These are phyloP conservation scores for Podilymbus podiceps DNA, from an alignment of 2,113 vertebrate genomes.

Conservation along the genomic window DNA sequence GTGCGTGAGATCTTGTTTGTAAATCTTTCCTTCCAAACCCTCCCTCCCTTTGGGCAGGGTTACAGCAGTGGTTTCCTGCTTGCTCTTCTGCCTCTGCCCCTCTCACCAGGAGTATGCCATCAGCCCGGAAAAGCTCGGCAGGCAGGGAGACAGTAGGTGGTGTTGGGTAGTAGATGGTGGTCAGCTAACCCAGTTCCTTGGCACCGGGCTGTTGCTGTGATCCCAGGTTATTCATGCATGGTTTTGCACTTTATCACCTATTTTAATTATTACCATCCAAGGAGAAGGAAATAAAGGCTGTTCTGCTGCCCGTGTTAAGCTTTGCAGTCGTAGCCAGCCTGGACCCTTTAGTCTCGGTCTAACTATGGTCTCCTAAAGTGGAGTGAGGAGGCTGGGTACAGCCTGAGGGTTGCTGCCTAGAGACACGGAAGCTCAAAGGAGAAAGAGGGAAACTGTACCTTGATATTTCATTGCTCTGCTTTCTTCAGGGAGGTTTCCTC, in stretches of 20 bases:
- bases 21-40: not conserved
- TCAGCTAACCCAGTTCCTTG: not conserved
- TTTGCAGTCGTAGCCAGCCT: fast-evolving
- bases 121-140: not conserved
- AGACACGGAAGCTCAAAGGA: not conserved
- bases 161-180: not conserved
- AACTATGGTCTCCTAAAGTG: not conserved
- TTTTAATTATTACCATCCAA: not conserved
- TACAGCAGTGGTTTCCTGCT: not conserved
- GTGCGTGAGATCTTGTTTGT: not conserved
- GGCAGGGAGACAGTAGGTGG: not conserved
- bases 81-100: not conserved
- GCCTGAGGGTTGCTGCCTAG: not conserved
- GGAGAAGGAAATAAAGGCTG: not conserved
- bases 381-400: not conserved
- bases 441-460: not conserved
- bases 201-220: not conserved
- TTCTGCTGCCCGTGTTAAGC: not conserved
- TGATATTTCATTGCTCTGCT: not conserved
- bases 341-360: not conserved
- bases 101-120: not conserved
- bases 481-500: not conserved
- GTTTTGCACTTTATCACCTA: not conserved
- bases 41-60: not conserved
- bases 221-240: not conserved